Evolutionary conservation across 2,797 vertebrate species (phyloP), one percentile per base, ranked within the genome.

Genomic region (Micropoecilia bifurca): DNA sequence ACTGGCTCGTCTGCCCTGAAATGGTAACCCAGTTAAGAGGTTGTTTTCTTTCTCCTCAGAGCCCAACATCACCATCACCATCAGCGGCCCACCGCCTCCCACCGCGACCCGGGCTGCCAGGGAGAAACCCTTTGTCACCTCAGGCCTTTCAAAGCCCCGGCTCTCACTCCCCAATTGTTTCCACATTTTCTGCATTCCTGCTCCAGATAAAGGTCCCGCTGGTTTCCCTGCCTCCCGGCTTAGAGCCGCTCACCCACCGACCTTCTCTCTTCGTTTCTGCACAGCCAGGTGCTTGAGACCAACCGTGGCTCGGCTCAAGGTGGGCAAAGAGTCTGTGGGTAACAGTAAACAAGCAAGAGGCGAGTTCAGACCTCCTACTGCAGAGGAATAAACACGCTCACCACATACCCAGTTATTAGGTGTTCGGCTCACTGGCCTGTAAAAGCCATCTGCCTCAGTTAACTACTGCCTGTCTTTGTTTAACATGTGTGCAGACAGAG

Each of bases 121-220:
- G 91, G 91, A 92, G 91, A 94, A 93, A 93, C 91, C 91, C 93
- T 95, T 95, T 96, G 94, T 96, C 95, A 96, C 95, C 94, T 95
- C 89, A 25, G 90, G 93, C 89, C 94, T 94, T 94, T 95, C 93
- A 95, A 93, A 95, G 95, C 87, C 87, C 84, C 33, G 36, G 90
- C 91, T 90, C 93, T 94, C 89, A 83, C 90, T 93, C 88, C 88
- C 79, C 93, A 90, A 96, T 96, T 96, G 95, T 96, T 96, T 94
- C 93, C 91, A 93, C 95, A 96, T 96, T 96, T 96, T 96, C 95
- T 96, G 95, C 95, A 96, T 96, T 96, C 96, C 95, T 96, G 94
- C 85, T 92, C 88, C 81, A 95, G 95, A 96, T 96, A 96, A 96
- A 96, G 87, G 93, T 92, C 91, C 89, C 47, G 85, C 81, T 89